Evolutionary conservation across 2,797 vertebrate species (phyloP).

Genomic region (Myotis planiceps): DNA sequence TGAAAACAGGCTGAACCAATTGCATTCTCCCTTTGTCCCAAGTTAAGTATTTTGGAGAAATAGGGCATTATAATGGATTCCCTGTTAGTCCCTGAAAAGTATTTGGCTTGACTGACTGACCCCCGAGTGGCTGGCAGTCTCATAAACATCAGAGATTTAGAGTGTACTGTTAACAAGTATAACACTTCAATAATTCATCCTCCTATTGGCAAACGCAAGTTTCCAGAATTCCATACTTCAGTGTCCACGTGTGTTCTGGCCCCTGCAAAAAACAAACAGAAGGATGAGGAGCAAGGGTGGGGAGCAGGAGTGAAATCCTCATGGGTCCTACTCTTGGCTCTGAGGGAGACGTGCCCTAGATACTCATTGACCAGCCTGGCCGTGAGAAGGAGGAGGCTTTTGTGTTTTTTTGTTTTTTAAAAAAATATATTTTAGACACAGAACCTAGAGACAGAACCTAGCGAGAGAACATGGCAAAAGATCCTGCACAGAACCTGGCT

Average conservation of each 20-base stretch:
- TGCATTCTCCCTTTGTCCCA: not conserved
- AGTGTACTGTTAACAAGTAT: not conserved
- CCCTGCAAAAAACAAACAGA: not conserved
- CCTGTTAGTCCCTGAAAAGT: not conserved
- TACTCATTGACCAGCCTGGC: not conserved
- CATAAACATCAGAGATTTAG: not conserved
- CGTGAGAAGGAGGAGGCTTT: not conserved
- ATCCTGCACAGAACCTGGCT: no score
- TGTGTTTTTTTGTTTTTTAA: not conserved
- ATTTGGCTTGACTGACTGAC: not conserved
- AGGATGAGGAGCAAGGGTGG: not conserved
- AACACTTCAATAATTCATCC: not conserved
- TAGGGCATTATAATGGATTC: not conserved
- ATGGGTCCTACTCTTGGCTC: not conserved
- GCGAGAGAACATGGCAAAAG: no score
- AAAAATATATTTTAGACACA: no score
- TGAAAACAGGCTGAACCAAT: not conserved
- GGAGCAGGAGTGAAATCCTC: not conserved
- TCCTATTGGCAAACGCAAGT: not conserved
- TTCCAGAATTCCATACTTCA: constrained; percentile 1
- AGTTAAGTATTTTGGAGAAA: not conserved
- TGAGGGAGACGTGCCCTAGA: not conserved
- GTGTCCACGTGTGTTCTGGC: not conserved
- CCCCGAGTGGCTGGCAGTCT: not conserved
- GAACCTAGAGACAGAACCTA: no score